A percentile compares a stretch with the other conserved stretches of the same genome.
These are phyloP conservation scores for Rhabdomys dilectus DNA, from an alignment of 2,113 vertebrate species.

Conservation along the genomic window DNA sequence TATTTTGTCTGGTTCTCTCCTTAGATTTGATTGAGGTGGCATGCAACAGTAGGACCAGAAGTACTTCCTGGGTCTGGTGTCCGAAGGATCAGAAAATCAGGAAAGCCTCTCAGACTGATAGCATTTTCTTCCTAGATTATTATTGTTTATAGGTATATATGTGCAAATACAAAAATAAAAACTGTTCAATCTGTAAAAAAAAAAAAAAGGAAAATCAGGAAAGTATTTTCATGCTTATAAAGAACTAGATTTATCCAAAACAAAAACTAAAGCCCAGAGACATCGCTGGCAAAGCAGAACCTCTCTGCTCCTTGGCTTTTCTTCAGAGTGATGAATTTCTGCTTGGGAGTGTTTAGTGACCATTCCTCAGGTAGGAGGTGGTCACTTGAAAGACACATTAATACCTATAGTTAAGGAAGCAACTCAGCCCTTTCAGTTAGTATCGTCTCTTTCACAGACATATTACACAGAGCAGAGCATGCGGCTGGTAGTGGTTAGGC, in stretches of 20 bases:
- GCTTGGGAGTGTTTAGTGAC: fast-evolving
- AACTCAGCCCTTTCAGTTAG: neutral
- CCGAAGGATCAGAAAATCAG: slow-evolving; percentile 17
- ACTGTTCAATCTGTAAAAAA: no score
- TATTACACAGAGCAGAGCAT: neutral
- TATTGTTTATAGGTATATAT: no score
- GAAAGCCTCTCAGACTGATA: neutral
- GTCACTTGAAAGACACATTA: neutral
- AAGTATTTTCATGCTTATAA: slow-evolving; percentile 17
- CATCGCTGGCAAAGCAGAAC: neutral
- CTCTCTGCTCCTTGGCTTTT: fast-evolving
- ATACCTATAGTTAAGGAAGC: neutral
- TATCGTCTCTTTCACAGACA: neutral
- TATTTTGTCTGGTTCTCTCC: slow-evolving; percentile 36
- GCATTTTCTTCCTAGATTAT: no score
- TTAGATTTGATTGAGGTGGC: neutral
- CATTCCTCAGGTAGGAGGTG: neutral
- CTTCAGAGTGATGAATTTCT: no score
- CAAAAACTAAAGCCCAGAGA: neutral
- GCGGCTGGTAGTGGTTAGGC: neutral
- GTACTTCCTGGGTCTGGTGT: slow-evolving; percentile 15
- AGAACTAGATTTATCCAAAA: slow-evolving; percentile 32
- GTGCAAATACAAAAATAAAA: no score
- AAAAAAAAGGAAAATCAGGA: neutral
- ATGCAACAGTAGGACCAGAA: neutral